Evolutionary conservation across 2,113 vertebrate species (phyloP).

Genomic region (Cyanoderma ruficeps): DNA sequence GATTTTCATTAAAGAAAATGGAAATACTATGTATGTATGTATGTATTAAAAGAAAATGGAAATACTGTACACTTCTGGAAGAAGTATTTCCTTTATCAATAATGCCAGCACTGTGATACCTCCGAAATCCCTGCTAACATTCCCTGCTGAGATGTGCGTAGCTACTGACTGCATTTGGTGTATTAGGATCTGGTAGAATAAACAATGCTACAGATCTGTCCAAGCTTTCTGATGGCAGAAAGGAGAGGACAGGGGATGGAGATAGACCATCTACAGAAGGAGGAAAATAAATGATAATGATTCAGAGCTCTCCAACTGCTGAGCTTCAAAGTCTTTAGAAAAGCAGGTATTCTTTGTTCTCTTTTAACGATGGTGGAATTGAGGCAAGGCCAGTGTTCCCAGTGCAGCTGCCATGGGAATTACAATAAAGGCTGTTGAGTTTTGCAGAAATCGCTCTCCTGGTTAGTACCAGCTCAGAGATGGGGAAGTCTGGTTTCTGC

Average conservation of each 20-base stretch:
- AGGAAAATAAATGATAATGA: conserved; percentile 2
- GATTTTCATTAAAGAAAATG: background rate
- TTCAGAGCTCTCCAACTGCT: background rate
- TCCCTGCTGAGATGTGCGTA: background rate
- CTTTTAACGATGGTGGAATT: background rate
- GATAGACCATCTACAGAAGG: background rate
- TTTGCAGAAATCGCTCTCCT: conserved; percentile 10
- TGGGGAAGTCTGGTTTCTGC: conserved; percentile 25
- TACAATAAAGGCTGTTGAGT: conserved; percentile 21
- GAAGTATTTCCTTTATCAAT: background rate
- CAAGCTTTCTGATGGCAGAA: background rate
- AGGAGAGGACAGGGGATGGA: background rate
- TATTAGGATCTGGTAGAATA: background rate
- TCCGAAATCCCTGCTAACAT: background rate
- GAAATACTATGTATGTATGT: background rate
- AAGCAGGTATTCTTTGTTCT: conserved; percentile 22
- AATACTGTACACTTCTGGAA: background rate
- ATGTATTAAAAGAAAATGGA: background rate
- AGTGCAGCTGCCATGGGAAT: conserved; percentile 12
- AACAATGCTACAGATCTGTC: background rate
- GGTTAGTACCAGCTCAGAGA: conserved; percentile 2
- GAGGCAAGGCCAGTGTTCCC: conserved; percentile 18
- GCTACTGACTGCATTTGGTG: background rate
- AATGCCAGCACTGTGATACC: background rate
- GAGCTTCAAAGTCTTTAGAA: conserved; percentile 11